Base-by-base conservation (phyloP, 2,888 invertebrate genomes). In the Zaprionus bogoriensis region DNA sequence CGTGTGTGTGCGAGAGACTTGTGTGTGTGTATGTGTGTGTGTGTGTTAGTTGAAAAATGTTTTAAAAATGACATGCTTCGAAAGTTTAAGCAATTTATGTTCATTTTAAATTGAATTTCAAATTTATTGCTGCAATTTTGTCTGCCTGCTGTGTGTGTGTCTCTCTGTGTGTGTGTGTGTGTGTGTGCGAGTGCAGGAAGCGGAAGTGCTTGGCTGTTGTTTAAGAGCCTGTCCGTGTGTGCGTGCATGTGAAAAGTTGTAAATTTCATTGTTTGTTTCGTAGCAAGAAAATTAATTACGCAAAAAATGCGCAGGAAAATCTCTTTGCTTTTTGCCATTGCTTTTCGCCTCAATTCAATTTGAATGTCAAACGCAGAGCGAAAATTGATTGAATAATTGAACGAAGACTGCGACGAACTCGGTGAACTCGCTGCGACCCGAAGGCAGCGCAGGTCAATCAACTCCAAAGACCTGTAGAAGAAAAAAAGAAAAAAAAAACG, bases 81-180 rank as follows among this genome's bases (percentile, higher is more conserved):
- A 90, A 90, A 89, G 87, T 89, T 81, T 73, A 85, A 89, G 88
- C 89, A 90, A 89, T 89, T 90, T 90, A 90, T 89, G 90, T 90
- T 89, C 90, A 77, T 89, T 89, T 90, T 88, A 90, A 89, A 90
- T 89, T 89, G 90, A 90, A 90, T 89, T 89, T 89, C 75, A 89
- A 90, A 89, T 89, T 89, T 89, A 89, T 89, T 86, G 88, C 89
- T 71, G 82, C 85, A 85, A 87, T 89, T 87, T 82, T 84, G 75
- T 74, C 74, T 77, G 67, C 64, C 32, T 36, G 3, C 32, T 36
- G 14, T 14, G 32, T 10, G 4, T 44, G 17, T 36, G 20, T 48
- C 17, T 53, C 54, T 44, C 30, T 39, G 17, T 53, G 55, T 44
- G 32, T 38, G 28, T 39, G 39, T 66, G 28, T 51, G 25, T 41